Conservation (phyloP, 1,140 invertebrate genomes). For the Anadara kagoshimensis region DNA sequence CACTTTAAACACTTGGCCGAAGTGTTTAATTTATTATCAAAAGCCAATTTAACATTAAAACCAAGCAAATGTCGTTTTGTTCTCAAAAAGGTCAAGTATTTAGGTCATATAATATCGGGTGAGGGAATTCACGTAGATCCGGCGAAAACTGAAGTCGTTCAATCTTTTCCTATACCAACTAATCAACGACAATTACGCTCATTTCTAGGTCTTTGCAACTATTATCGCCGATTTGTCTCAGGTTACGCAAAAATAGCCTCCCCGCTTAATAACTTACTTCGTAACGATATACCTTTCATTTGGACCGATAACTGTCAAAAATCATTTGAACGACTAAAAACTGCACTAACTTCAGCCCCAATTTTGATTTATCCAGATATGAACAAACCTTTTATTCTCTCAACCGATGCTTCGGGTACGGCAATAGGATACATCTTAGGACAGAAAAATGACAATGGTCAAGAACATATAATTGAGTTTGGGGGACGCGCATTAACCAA, state of each 20-base stretch:
- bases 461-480: conserved; percentile 49
- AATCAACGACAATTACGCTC: not conserved
- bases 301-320: not conserved
- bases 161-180: not conserved
- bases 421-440: conserved; percentile 13
- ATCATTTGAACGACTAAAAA: not conserved
- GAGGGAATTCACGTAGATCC: conserved; percentile 37
- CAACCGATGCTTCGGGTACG: not conserved
- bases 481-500: conserved; percentile 32
- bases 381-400: not conserved
- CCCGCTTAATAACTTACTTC: conserved; percentile 17
- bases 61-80: conserved; percentile 46
- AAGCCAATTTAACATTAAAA: conserved; percentile 31
- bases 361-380: conserved; percentile 30
- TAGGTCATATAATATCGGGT: conserved; percentile 36
- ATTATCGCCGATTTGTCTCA: conserved; percentile 20
- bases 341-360: not conserved
- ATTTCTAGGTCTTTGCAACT: not conserved
- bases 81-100: conserved; percentile 27
- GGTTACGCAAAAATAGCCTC: conserved; percentile 10
- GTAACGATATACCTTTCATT: not conserved
- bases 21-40: conserved; percentile 13
- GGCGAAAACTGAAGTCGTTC: conserved; percentile 37
- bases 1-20: conserved; percentile 17
- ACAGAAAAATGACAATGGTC: conserved; percentile 28